A percentile compares a stretch with the other conserved stretches of the same genome.
Conservation (phyloP, 2,113 vertebrate species). For the Eonycteris spelaea region DNA sequence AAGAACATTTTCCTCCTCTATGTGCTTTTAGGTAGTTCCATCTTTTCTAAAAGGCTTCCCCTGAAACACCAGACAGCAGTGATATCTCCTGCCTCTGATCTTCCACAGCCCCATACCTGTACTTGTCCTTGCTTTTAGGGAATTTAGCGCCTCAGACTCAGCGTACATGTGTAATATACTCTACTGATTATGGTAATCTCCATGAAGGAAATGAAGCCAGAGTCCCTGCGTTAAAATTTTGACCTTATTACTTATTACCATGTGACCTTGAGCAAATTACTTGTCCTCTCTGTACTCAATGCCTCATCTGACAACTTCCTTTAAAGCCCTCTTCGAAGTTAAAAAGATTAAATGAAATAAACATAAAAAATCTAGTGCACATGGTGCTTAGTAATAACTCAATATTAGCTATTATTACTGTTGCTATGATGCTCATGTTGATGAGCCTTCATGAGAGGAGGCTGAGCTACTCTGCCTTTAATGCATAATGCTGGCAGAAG, state of each 20-base stretch:
- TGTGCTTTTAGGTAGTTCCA: not conserved
- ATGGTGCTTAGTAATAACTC: not conserved
- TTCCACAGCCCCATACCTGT: not conserved
- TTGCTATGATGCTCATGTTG: not conserved
- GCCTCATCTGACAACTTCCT: not conserved
- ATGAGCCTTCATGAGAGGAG: not conserved
- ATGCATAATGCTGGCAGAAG: not conserved
- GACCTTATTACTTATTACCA: not conserved
- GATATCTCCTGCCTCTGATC: not conserved
- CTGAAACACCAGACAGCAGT: not conserved
- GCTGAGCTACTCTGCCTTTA: not conserved
- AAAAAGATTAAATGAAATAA: slow-evolving; percentile 24
- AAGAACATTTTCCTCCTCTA: slow-evolving; percentile 12
- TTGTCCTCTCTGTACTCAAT: slow-evolving; percentile 33
- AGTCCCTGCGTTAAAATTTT: not conserved
- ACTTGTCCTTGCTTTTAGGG: not conserved
- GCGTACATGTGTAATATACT: not conserved
- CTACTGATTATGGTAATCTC: not conserved
- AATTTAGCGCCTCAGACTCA: not conserved
- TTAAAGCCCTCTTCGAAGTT: not conserved
- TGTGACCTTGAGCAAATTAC: not conserved
- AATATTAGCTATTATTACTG: not conserved
- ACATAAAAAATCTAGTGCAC: not conserved
- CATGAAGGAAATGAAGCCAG: slow-evolving; percentile 11
- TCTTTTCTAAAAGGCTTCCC: not conserved